Percentiles rank a stretch among this genome's conserved stretches.
phyloP scores from a whole-genome alignment of 2,113 vertebrate genomes.

The Myiozetetes cayanensis region DNA sequence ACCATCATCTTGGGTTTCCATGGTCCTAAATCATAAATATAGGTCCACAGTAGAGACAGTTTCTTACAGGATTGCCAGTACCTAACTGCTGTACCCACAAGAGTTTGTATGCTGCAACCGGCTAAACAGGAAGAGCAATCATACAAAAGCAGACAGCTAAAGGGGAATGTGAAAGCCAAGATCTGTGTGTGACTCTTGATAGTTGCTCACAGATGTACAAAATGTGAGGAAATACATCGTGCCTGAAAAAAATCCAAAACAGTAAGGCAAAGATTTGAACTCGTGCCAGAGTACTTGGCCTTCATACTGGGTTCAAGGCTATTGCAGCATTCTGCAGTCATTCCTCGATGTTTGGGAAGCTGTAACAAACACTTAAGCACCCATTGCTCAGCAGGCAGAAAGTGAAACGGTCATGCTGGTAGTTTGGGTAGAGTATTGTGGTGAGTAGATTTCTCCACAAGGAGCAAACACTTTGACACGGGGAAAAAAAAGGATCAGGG shows the following conservation, averaged over 20 bases:
- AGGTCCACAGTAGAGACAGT: neutral
- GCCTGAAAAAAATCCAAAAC: neutral
- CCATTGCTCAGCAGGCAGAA: neutral
- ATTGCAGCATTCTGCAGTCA: neutral
- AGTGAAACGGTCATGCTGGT: neutral
- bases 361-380: neutral
- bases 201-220: neutral
- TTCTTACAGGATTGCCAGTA: neutral
- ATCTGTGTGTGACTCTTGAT: neutral
- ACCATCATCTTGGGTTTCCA: neutral
- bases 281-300: neutral
- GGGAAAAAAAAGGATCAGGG: neutral
- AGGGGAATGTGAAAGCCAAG: neutral
- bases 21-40: neutral
- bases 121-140: neutral
- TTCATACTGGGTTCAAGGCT: neutral
- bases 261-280: neutral
- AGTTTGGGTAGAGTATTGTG: neutral
- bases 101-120: neutral
- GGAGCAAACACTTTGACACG: neutral
- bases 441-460: neutral
- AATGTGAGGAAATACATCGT: neutral
- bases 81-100: neutral
- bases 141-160: neutral
- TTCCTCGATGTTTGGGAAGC: neutral